A percentile compares a stretch with the other conserved stretches of the same genome.
Conservation (phyloP, 2,888 invertebrate genomes). For the Perdita meconis region DNA sequence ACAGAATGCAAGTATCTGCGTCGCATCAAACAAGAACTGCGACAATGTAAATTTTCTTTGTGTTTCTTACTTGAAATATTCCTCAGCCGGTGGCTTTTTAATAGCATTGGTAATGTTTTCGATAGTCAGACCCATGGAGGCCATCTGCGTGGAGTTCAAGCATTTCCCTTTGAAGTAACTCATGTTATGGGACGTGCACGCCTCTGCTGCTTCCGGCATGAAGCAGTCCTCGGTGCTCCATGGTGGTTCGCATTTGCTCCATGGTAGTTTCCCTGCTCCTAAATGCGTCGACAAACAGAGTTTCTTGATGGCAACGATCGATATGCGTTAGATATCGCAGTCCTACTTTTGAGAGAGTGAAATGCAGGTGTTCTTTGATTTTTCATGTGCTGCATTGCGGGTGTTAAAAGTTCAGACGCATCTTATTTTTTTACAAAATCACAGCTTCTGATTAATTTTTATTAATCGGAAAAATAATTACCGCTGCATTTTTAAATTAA, state of each 20-base stretch:
- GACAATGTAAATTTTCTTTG: neutral
- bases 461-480: too few relatives aligned
- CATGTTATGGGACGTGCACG: constrained; percentile 87
- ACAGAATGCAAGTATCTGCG: too few relatives aligned
- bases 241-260: constrained; percentile 89
- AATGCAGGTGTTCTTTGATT: too few relatives aligned
- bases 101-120: constrained; percentile 86
- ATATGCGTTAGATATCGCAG: too few relatives aligned
- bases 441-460: too few relatives aligned
- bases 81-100: constrained; percentile 89
- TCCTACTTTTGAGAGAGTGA: too few relatives aligned
- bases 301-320: neutral
- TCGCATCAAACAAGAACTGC: too few relatives aligned
- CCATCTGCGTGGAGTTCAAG: constrained; percentile 86
- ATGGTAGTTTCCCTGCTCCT: constrained; percentile 85
- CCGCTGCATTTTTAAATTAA: too few relatives aligned
- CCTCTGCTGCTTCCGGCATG: constrained; percentile 88
- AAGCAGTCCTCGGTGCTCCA: constrained; percentile 91
- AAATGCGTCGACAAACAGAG: constrained; percentile 6
- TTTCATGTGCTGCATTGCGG: too few relatives aligned
- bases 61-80: constrained; percentile 88
- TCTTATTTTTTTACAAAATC: too few relatives aligned
- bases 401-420: too few relatives aligned
- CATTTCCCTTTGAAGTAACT: constrained; percentile 88
- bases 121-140: constrained; percentile 81